Conservation (phyloP, 2,113 vertebrate genomes). For the Camarhynchus parvulus region DNA sequence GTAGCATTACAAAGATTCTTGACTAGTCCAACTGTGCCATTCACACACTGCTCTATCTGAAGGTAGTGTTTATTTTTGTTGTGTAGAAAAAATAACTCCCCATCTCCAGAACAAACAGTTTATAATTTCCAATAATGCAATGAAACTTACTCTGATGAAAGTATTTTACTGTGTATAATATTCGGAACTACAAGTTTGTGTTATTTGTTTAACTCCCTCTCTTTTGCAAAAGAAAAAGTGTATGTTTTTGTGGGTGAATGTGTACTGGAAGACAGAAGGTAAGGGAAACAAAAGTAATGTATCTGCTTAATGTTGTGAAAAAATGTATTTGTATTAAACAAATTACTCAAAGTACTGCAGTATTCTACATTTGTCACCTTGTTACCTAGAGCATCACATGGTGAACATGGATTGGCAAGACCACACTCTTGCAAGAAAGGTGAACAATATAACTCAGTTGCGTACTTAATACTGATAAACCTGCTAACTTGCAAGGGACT, state of each 20-base stretch:
- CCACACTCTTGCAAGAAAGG: neutral
- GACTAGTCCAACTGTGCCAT: constrained; percentile 71
- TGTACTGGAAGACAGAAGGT: constrained; percentile 68
- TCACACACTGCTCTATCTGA: constrained; percentile 37
- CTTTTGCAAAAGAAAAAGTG: constrained; percentile 73
- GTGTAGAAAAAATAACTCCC: constrained; percentile 9
- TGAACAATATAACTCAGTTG: neutral
- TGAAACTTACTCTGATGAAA: constrained; percentile 50
- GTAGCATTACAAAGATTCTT: neutral
- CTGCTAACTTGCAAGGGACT: neutral
- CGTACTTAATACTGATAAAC: neutral
- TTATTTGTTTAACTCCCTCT: constrained; percentile 73
- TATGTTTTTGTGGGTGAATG: constrained; percentile 76
- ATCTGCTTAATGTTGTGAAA: constrained; percentile 77
- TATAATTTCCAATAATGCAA: constrained; percentile 43
- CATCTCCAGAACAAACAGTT: constrained; percentile 19
- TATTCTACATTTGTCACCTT: constrained; percentile 18
- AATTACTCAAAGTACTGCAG: constrained; percentile 49
- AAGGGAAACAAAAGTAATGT: constrained; percentile 69
- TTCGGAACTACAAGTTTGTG: constrained; percentile 67
- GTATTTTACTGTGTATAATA: constrained; percentile 72
- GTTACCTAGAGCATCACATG: neutral
- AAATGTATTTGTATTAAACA: constrained; percentile 82
- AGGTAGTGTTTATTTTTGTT: constrained; percentile 53
- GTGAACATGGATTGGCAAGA: neutral